Base-by-base conservation (phyloP, 2,888 invertebrate species). In the Amphipyra tragopoginis region DNA sequence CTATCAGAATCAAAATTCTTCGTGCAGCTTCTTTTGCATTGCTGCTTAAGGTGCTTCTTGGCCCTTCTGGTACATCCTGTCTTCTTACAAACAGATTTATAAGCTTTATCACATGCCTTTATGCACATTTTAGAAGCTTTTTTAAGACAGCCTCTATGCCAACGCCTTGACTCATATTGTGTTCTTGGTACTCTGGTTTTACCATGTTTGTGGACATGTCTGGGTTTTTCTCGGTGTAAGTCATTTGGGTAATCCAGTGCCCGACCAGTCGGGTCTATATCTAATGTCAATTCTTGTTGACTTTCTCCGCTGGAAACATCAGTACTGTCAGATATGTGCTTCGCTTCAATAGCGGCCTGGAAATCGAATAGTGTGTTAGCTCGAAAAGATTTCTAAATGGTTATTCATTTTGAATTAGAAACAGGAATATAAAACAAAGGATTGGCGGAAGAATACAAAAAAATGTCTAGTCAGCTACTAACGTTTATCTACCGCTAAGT, bases 21-120 rank as follows among this genome's bases (percentile, higher is more conserved):
- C 0, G 50, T 39, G 10, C 75, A 75, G 3, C 55, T 65, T 5
- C 38, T 64, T 7, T 11, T 52, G 21, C 75, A 75, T 50, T 70
- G 70, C 0, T 33, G 34, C n/a, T 55, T 70, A 2, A 77, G 54
- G 0, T 10, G 21, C 7, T 33, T 53, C 14, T 57, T 73, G 0
- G 74, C 58, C 45, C 56, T 44, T 6, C 26, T 56, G 0, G 58
- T 48, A 15, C 74, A 75, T 9, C 21, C 57, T 2, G 54, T 52
- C 10, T 21, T 61, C n/a, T 14, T 51, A 15, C 75, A 75, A 13
- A 60, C 70, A 1, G 21, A 9, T 7, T 52, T 75, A 9, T 26
- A 70, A 0, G 70, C 74, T 5, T 5, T 73, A 10, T 5, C 8
- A 8, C 75, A 75, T 1, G 77, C 57, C 4, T 51, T 59, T 1